Percentiles rank a stretch among this genome's conserved stretches.
These are phyloP conservation scores for Eidolon helvum DNA, from an alignment of 2,113 vertebrate species.

Conservation along the genomic window DNA sequence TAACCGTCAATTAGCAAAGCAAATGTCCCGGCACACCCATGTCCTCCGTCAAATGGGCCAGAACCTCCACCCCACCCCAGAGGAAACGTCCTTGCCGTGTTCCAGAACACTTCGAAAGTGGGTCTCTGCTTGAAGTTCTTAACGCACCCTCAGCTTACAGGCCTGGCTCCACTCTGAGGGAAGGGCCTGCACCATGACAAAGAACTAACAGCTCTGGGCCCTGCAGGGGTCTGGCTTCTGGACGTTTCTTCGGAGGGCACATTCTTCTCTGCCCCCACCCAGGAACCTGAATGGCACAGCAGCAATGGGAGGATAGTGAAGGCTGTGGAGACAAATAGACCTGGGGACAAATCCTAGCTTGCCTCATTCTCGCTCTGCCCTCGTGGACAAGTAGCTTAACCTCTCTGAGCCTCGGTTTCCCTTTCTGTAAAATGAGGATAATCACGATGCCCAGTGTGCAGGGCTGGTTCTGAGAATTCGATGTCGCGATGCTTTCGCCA, in stretches of 20 bases:
- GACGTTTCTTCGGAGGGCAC: neutral
- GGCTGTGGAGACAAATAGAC: neutral
- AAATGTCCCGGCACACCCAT: neutral
- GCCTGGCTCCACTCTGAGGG: accelerated
- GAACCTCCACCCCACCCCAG: neutral
- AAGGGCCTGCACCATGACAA: accelerated
- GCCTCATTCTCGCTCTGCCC: neutral
- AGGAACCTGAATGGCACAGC: neutral
- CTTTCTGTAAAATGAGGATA: neutral
- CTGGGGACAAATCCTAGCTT: neutral
- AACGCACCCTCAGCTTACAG: neutral
- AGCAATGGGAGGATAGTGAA: neutral
- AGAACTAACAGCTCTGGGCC: neutral
- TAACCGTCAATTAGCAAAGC: neutral
- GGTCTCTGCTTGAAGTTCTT: neutral
- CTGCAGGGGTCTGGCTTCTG: neutral
- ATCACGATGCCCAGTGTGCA: accelerated
- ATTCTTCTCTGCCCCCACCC: neutral
- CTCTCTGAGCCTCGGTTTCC: neutral
- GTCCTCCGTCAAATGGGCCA: neutral
- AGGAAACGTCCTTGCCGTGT: neutral
- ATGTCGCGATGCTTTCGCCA: accelerated
- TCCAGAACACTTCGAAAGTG: neutral
- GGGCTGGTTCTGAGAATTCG: neutral
- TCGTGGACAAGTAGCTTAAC: neutral